Evolutionary conservation across 2,888 invertebrate species (phyloP).

Genomic region (Plagodis dolabraria): DNA sequence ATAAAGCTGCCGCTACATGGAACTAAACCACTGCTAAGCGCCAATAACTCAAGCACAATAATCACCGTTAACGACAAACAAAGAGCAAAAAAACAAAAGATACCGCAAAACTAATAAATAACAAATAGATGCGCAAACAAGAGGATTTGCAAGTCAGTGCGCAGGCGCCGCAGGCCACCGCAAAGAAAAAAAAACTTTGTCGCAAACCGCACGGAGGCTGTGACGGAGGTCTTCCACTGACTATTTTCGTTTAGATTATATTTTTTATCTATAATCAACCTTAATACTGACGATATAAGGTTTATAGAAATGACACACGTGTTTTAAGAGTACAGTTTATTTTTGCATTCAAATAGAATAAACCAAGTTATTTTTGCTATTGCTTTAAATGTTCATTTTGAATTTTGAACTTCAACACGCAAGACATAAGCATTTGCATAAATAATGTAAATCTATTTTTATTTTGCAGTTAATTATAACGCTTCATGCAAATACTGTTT

Average conservation of each 20-base stretch:
- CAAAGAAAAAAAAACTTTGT: slow-evolving; percentile 56
- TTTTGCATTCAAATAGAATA: slow-evolving; percentile 2
- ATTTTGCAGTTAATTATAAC: slow-evolving; percentile 39
- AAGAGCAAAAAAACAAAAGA: slow-evolving; percentile 52
- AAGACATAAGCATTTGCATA: not conserved
- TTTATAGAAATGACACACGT: not conserved
- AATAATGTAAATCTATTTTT: not conserved
- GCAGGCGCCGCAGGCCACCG: slow-evolving; percentile 25
- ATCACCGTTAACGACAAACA: slow-evolving; percentile 27
- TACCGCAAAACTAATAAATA: slow-evolving; percentile 57
- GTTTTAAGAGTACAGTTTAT: not conserved
- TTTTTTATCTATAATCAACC: slow-evolving; percentile 11
- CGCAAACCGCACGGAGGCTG: slow-evolving; percentile 60
- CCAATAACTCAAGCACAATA: slow-evolving; percentile 27
- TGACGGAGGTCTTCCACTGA: slow-evolving; percentile 14
- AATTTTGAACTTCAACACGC: slow-evolving; percentile 4
- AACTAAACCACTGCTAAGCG: slow-evolving; percentile 20
- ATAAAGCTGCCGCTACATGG: not conserved
- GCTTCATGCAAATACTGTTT: slow-evolving; percentile 61
- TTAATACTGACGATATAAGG: not conserved
- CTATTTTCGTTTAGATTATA: slow-evolving; percentile 2
- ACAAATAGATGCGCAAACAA: slow-evolving; percentile 63
- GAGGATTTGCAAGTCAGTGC: slow-evolving; percentile 64
- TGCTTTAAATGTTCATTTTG: not conserved
- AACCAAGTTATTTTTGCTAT: not conserved